Percentiles rank a stretch among this genome's conserved stretches.
These are phyloP conservation scores for Carcharodon carcharias DNA, from an alignment of 2,797 vertebrate genomes.

Conservation along the genomic window DNA sequence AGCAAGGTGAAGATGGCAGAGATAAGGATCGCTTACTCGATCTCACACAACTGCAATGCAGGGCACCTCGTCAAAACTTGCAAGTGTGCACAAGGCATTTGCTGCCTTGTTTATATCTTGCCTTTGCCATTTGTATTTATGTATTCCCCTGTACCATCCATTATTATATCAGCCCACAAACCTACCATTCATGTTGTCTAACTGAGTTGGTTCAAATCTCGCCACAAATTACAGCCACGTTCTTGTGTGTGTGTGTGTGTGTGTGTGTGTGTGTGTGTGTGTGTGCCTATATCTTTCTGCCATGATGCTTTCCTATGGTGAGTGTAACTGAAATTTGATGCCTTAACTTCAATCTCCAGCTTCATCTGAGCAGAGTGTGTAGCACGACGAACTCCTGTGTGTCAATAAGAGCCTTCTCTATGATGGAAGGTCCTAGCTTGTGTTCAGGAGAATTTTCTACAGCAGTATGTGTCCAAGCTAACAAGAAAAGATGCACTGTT, in stretches of 20 bases:
- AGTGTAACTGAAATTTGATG: neutral
- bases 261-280: neutral
- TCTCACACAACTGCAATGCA: too few relatives aligned
- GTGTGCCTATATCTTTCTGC: neutral
- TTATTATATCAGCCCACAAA: neutral
- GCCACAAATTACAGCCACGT: neutral
- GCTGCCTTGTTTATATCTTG: neutral
- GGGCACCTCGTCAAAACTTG: neutral
- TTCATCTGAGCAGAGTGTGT: neutral
- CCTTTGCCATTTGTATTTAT: neutral
- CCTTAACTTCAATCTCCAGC: neutral
- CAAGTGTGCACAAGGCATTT: neutral
- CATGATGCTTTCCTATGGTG: neutral
- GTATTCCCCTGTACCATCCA: neutral
- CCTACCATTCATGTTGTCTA: neutral
- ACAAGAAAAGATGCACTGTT: too few relatives aligned
- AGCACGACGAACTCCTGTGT: neutral
- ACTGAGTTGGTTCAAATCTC: neutral
- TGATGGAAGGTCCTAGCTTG: neutral
- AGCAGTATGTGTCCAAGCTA: too few relatives aligned
- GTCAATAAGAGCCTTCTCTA: neutral
- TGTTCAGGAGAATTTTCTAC: too few relatives aligned
- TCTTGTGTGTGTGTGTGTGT: neutral
- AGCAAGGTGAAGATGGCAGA: neutral
- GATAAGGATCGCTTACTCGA: neutral